Percentiles rank a stretch among this genome's conserved stretches.
Conservation (phyloP, 2,113 vertebrate genomes). For the Suncus etruscus region DNA sequence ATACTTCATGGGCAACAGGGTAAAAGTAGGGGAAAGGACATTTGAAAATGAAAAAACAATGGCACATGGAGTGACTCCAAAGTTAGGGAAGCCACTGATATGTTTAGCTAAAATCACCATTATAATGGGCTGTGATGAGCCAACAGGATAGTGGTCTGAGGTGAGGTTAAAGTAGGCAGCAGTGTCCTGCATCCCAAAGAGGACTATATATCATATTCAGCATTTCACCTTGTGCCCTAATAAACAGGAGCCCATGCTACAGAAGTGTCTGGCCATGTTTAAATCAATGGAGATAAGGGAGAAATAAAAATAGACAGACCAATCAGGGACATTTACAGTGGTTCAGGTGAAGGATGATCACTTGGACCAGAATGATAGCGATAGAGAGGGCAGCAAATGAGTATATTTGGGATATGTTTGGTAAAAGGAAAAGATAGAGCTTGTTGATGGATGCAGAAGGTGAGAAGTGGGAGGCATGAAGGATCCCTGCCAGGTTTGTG, state of each 20-base stretch:
- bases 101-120: not conserved
- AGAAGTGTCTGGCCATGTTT: not conserved
- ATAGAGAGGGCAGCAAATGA: not conserved
- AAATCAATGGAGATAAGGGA: conserved; percentile 10
- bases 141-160: not conserved
- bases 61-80: not conserved
- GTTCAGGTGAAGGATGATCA: not conserved
- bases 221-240: not conserved
- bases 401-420: conserved; percentile 3
- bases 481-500: not conserved
- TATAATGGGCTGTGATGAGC: not conserved
- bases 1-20: not conserved
- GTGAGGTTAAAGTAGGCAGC: not conserved
- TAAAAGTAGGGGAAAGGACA: not conserved
- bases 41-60: not conserved
- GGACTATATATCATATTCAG: not conserved
- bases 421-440: not conserved
- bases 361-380: not conserved
- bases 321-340: not conserved
- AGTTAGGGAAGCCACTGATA: not conserved
- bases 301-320: not conserved
- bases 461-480: not conserved
- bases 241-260: not conserved
- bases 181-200: not conserved
- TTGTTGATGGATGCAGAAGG: conserved; percentile 7